A percentile compares a stretch with the other conserved stretches of the same genome.
phyloP scores from a whole-genome alignment of 1,140 invertebrate species.

The Formica selysi region DNA sequence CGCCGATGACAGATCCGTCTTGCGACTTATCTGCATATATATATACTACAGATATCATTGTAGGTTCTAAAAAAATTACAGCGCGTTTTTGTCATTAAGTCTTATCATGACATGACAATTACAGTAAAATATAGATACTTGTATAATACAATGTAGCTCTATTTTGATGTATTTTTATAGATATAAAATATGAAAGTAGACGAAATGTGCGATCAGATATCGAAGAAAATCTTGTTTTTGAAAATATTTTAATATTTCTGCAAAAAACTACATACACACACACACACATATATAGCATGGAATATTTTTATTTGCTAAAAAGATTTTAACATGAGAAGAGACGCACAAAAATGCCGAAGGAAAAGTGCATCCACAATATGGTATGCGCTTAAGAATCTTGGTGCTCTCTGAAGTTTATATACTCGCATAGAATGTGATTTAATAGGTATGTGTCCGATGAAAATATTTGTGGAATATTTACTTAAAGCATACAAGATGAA shows the following conservation, averaged over 20 bases:
- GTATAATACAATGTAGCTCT: background rate
- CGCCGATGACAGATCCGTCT: constrained; percentile 29
- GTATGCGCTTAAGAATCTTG: constrained; percentile 61
- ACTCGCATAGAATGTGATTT: constrained; percentile 47
- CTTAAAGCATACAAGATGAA: constrained; percentile 22
- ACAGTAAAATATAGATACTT: background rate
- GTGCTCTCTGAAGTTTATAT: constrained; percentile 53
- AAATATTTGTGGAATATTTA: constrained; percentile 57
- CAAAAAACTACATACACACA: constrained; percentile 7
- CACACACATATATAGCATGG: background rate
- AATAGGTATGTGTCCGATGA: constrained; percentile 51
- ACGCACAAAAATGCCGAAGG: constrained; percentile 26
- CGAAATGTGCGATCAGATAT: constrained; percentile 20
- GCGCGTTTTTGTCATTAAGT: background rate
- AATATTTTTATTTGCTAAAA: constrained; percentile 59
- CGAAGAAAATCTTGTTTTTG: constrained; percentile 41
- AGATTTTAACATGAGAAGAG: constrained; percentile 52
- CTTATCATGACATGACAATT: background rate
- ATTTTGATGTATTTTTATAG: background rate
- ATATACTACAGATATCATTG: background rate
- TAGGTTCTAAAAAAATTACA: background rate
- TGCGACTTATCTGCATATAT: background rate
- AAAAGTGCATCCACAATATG: constrained; percentile 30
- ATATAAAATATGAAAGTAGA: background rate
- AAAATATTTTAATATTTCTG: constrained; percentile 30